phyloP scores from a whole-genome alignment of 2,888 invertebrate genomes.

The Pandemis heparana region DNA sequence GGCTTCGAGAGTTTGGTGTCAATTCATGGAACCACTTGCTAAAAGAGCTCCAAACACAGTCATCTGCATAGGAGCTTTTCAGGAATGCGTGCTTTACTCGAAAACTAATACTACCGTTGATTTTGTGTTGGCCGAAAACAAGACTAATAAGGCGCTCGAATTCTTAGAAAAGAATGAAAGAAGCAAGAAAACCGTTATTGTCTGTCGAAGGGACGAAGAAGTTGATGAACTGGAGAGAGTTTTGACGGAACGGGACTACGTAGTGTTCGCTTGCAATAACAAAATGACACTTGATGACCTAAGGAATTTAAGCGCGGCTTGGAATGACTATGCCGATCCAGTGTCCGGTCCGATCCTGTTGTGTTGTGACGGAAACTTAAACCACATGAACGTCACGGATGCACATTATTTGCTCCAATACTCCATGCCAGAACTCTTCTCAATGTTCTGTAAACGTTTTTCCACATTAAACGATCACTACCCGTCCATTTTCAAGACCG shows the following conservation, averaged over 20 bases:
- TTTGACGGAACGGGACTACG: constrained; percentile 55
- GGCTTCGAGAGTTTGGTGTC: constrained; percentile 88
- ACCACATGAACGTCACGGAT: constrained; percentile 87
- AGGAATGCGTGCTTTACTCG: constrained; percentile 91
- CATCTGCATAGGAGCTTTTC: constrained; percentile 89
- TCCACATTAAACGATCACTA: constrained; percentile 88
- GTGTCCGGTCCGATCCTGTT: constrained; percentile 84
- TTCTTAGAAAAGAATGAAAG: constrained; percentile 77
- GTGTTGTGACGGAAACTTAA: constrained; percentile 89
- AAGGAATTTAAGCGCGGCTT: constrained; percentile 68
- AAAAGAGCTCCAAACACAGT: constrained; percentile 85
- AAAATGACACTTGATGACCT: constrained; percentile 73
- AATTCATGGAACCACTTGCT: constrained; percentile 83
- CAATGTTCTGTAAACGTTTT: constrained; percentile 89
- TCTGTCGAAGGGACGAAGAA: constrained; percentile 86
- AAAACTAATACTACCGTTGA: constrained; percentile 73
- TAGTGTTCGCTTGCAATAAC: constrained; percentile 65
- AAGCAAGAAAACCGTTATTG: constrained; percentile 85
- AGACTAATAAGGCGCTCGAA: constrained; percentile 74
- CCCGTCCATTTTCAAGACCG: constrained; percentile 66
- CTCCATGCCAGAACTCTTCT: constrained; percentile 88
- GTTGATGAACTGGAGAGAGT: constrained; percentile 71
- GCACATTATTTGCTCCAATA: constrained; percentile 90
- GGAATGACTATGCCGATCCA: constrained; percentile 73
- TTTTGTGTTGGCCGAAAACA: constrained; percentile 71